phyloP scores from a whole-genome alignment of 2,888 invertebrate species.

The Brachyopa scutellaris region DNA sequence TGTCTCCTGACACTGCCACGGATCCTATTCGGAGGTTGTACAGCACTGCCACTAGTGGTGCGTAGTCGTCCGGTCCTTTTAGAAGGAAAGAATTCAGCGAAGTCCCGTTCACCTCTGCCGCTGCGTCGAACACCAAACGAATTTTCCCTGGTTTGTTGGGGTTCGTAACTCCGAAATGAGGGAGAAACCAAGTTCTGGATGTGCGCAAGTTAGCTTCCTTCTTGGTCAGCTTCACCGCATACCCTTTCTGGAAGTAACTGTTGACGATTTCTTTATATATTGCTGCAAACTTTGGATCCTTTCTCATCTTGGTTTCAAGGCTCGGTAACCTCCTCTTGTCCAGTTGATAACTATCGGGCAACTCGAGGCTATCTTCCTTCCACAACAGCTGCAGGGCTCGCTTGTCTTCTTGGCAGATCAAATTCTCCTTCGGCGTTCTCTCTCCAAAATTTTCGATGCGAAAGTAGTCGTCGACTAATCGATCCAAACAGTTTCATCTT shows the following conservation, averaged over 20 bases:
- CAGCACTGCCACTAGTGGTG: too few relatives aligned
- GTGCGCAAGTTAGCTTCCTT: background rate
- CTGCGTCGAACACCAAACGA: background rate
- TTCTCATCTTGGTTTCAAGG: constrained; percentile 45
- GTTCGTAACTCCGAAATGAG: background rate
- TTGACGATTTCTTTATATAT: background rate
- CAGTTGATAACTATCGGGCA: constrained; percentile 42
- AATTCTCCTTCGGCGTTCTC: too few relatives aligned
- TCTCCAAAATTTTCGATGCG: too few relatives aligned
- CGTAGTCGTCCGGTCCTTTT: background rate
- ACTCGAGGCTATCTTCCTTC: constrained; percentile 21
- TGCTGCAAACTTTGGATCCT: constrained; percentile 21
- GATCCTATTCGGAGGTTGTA: too few relatives aligned
- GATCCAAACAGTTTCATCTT: too few relatives aligned
- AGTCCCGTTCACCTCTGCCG: background rate
- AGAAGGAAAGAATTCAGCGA: background rate
- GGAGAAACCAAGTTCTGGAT: background rate
- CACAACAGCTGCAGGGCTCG: too few relatives aligned
- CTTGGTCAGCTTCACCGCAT: background rate
- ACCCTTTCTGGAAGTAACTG: background rate
- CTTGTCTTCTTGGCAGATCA: too few relatives aligned
- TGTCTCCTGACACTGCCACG: too few relatives aligned
- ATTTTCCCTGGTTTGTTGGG: background rate
- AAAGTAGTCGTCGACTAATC: too few relatives aligned
- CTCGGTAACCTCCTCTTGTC: constrained; percentile 29